Evolutionary conservation across 2,888 invertebrate species (phyloP).

Genomic region (Machimus atricapillus): DNA sequence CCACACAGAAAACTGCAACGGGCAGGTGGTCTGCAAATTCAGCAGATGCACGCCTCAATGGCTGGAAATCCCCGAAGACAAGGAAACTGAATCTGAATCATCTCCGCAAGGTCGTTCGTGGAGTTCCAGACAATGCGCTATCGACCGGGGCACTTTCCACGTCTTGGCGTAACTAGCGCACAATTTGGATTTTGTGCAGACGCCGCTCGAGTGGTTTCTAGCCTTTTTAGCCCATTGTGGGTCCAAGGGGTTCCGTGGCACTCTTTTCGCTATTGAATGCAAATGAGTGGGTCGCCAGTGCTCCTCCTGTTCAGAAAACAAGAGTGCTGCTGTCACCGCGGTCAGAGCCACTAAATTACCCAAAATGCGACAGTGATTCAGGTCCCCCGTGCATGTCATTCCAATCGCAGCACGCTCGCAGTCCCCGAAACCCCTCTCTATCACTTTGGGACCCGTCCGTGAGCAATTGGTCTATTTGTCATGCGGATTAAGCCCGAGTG

Average conservation of each 20-base stretch:
- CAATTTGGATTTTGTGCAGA: background rate
- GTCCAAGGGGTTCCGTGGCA: background rate
- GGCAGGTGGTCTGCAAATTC: background rate
- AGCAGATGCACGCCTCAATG: background rate
- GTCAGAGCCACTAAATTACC: background rate
- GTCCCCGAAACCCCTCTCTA: background rate
- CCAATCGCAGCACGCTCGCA: background rate
- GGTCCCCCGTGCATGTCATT: background rate
- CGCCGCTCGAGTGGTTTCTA: background rate
- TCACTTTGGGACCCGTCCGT: background rate
- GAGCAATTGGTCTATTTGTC: background rate
- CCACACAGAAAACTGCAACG: background rate
- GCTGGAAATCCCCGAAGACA: background rate
- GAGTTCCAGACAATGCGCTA: background rate
- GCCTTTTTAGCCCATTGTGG: background rate
- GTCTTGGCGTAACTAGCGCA: background rate
- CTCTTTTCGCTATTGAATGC: background rate
- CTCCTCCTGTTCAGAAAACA: background rate
- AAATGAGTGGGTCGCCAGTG: background rate
- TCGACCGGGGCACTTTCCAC: background rate
- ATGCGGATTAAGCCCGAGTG: background rate
- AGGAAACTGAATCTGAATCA: background rate
- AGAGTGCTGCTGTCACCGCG: background rate
- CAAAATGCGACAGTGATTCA: background rate
- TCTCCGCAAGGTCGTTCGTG: background rate